Base-by-base conservation (phyloP, 2,888 invertebrate genomes). In the Drosophila picticornis region DNA sequence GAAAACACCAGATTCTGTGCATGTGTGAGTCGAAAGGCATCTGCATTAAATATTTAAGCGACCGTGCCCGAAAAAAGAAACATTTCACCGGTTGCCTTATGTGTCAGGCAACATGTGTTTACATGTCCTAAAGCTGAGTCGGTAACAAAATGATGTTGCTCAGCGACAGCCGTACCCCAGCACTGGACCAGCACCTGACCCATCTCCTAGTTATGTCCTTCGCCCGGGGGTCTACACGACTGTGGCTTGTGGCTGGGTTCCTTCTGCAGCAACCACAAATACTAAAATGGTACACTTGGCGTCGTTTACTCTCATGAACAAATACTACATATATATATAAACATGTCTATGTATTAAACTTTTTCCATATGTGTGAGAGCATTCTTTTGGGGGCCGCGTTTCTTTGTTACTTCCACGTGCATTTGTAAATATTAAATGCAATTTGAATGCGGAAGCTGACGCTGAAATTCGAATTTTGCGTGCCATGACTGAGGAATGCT, bases 41-140 rank as follows among this genome's bases (percentile, higher is more conserved):
- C 52, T 60, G 34, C 53, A 76, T 76, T 68, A 68, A 72, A 72
- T 77, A 76, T 76, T 77, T 72, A 76, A 63, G 51, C 19, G 29
- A 63, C 59, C 48, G 59, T n/a, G 67, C 48, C 48, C 62, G 51
- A 74, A 63, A 51, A 56, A 56, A 29, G 34, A 34, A 65, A 58
- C 52, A 71, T 56, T 72, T 65, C 66, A 67, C 50, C 68, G 62
- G 51, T 75, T 63, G 53, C 57, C 55, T 56, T 36, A 76, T 65
- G 70, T 83, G 81, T 81, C 67, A 60, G 55, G 64, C 65, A 73
- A 76, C 79, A 81, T 78, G 73, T 84, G 81, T 84, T 81, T 81
- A 76, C 82, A 71, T 81, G 81, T 79, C 76, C 72, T 78, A 69
- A 75, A 84, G 70, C 55, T 61, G 68, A 29, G 58, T 79, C 69